A percentile compares a stretch with the other conserved stretches of the same genome.
These are phyloP conservation scores for Athene cunicularia DNA, from an alignment of 2,113 vertebrate species.

Conservation along the genomic window DNA sequence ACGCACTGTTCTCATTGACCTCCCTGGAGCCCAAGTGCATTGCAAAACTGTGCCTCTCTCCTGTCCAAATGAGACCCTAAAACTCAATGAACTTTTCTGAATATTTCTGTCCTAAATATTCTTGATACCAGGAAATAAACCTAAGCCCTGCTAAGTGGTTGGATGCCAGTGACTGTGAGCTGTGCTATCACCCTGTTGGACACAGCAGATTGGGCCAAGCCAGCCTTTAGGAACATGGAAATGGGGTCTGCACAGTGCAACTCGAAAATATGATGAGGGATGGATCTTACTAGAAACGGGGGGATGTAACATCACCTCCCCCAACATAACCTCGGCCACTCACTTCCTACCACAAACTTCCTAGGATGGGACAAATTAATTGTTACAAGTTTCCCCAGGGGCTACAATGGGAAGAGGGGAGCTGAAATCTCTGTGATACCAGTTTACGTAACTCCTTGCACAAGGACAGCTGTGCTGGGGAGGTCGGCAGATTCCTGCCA, in stretches of 20 bases:
- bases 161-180: not conserved
- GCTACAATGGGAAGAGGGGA: not conserved
- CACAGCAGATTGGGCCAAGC: not conserved
- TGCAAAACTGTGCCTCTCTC: not conserved
- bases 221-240: not conserved
- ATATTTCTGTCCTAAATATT: not conserved
- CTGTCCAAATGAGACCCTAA: not conserved
- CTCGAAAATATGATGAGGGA: accelerated
- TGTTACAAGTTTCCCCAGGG: not conserved
- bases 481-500: constrained; percentile 15
- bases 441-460: not conserved
- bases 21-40: not conserved
- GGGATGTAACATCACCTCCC: not conserved
- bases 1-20: accelerated
- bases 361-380: not conserved
- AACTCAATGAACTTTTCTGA: not conserved
- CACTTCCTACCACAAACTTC: accelerated
- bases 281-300: not conserved
- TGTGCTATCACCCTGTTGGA: not conserved
- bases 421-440: accelerated
- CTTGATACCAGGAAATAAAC: not conserved
- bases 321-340: not conserved
- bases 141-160: not conserved
- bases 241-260: not conserved
- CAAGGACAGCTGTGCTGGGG: constrained; percentile 41